A percentile compares a stretch with the other conserved stretches of the same genome.
These are phyloP conservation scores for Erythrolamprus reginae DNA, from an alignment of 2,113 vertebrate genomes.

Conservation along the genomic window DNA sequence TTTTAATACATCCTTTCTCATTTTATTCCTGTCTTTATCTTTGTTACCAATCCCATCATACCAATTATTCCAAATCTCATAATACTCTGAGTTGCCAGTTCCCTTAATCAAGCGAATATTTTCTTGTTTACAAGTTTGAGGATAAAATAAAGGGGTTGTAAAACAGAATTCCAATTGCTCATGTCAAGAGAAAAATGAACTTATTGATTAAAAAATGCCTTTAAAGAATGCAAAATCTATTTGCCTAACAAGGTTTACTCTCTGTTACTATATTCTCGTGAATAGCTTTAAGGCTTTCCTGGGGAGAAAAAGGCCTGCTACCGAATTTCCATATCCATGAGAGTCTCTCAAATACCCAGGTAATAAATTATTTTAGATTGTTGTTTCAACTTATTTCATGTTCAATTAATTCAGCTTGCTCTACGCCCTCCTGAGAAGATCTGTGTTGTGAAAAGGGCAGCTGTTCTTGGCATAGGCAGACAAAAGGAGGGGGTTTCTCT, in stretches of 20 bases:
- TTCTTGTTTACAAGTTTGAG: not conserved
- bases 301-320: not conserved
- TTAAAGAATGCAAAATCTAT: not conserved
- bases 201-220: not conserved
- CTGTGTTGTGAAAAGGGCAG: not conserved
- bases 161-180: not conserved
- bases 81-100: too few species aligned
- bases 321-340: not conserved
- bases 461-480: slow-evolving; percentile 46
- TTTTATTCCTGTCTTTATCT: too few species aligned
- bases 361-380: not conserved
- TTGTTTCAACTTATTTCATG: fast-evolving
- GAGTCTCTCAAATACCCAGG: fast-evolving
- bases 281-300: not conserved
- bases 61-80: too few species aligned
- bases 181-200: not conserved
- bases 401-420: fast-evolving
- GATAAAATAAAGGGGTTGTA: not conserved
- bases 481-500: slow-evolving; percentile 57
- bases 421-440: not conserved
- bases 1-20: too few species aligned
- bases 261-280: not conserved
- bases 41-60: too few species aligned
- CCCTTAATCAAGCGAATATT: not conserved
- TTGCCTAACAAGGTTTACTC: not conserved